Percentiles rank a stretch among this genome's conserved stretches.
phyloP scores from a whole-genome alignment of 2,113 vertebrate species.

The Caracal caracal region DNA sequence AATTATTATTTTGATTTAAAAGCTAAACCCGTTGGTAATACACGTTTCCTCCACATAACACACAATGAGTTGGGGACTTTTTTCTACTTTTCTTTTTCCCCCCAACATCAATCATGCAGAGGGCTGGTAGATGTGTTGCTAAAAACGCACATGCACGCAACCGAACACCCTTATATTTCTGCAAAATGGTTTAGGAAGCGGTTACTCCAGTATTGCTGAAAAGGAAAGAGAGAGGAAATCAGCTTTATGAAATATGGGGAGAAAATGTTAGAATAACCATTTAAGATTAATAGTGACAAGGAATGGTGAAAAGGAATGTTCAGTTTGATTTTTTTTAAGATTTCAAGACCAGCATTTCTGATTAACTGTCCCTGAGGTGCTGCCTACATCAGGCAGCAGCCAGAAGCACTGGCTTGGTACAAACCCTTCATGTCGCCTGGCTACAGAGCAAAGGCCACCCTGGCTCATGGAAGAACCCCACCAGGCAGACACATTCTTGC shows the following conservation, averaged over 20 bases:
- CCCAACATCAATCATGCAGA: constrained; percentile 93
- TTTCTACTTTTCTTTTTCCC: constrained; percentile 74
- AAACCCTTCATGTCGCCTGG: not conserved
- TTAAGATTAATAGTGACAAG: constrained; percentile 80
- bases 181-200: constrained; percentile 91
- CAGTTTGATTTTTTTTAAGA: constrained; percentile 19
- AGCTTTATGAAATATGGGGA: constrained; percentile 79
- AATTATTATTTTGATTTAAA: constrained; percentile 81
- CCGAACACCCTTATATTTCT: constrained; percentile 94
- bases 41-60: constrained; percentile 88
- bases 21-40: constrained; percentile 85
- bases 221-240: constrained; percentile 89
- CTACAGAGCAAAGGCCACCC: not conserved
- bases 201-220: constrained; percentile 95
- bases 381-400: constrained; percentile 27
- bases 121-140: constrained; percentile 92
- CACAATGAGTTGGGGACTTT: constrained; percentile 84
- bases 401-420: constrained; percentile 73
- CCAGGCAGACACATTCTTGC: not conserved
- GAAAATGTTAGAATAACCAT: constrained; percentile 75
- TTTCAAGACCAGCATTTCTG: not conserved
- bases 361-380: constrained; percentile 35
- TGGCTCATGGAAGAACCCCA: not conserved
- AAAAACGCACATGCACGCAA: constrained; percentile 95
- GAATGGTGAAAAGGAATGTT: constrained; percentile 56